Conservation (phyloP, 2,113 vertebrate species). For the Marmota flaviventris region DNA sequence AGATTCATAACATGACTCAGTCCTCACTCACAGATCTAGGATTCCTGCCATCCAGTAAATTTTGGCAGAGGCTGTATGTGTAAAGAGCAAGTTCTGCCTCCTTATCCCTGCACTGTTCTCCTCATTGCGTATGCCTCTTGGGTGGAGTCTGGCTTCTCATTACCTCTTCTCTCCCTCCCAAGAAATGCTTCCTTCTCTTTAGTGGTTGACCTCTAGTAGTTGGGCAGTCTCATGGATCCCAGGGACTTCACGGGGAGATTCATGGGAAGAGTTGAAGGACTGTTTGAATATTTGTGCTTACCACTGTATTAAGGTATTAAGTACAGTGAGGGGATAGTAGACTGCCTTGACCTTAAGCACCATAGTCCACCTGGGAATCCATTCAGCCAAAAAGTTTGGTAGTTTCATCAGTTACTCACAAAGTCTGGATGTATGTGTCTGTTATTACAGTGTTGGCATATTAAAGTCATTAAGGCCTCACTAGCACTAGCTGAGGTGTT, state of each 20-base stretch:
- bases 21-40: constrained; percentile 57
- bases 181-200: constrained; percentile 5
- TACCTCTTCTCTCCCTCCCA: neutral
- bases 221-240: neutral
- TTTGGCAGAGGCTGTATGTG: constrained; percentile 48
- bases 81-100: constrained; percentile 10
- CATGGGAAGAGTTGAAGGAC: constrained; percentile 22
- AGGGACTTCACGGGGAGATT: neutral
- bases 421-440: neutral
- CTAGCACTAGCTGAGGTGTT: neutral
- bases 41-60: constrained; percentile 71
- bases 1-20: constrained; percentile 65
- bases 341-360: neutral
- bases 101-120: neutral
- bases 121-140: neutral
- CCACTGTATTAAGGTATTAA: neutral
- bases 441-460: neutral
- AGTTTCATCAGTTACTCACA: neutral
- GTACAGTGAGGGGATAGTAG: neutral
- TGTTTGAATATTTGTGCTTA: neutral
- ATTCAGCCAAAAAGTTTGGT: neutral
- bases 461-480: neutral
- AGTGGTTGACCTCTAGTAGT: neutral
- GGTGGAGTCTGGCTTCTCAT: constrained; percentile 21
- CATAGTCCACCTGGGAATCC: neutral